These are phyloP conservation scores for Agapostemon virescens DNA, from an alignment of 2,888 invertebrate species.

Conservation along the genomic window DNA sequence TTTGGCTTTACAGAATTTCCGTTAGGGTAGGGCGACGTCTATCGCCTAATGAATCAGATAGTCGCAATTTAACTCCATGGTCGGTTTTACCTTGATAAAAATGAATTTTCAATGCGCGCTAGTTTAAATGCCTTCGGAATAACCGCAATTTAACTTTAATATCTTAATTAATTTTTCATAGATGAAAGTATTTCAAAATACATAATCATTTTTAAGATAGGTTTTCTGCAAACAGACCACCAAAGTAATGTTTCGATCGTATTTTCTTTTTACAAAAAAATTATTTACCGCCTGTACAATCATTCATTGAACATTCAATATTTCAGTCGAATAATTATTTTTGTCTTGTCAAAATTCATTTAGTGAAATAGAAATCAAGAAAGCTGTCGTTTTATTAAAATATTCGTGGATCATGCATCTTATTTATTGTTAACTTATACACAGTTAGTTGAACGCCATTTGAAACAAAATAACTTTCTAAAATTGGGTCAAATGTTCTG, in stretches of 20 bases:
- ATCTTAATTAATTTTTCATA: neutral
- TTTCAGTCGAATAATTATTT: neutral
- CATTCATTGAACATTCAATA: neutral
- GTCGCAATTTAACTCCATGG: neutral
- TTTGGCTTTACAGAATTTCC: slow-evolving; percentile 12
- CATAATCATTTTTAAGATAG: too few relatives aligned
- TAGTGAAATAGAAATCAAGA: neutral
- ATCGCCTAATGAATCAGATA: slow-evolving; percentile 11
- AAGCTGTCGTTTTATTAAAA: too few relatives aligned
- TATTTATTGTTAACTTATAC: neutral
- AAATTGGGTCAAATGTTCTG: too few relatives aligned
- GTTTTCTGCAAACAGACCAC: too few relatives aligned
- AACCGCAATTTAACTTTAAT: neutral
- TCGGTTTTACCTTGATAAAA: neutral
- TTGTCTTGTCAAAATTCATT: neutral
- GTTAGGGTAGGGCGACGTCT: neutral
- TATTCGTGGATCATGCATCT: too few relatives aligned
- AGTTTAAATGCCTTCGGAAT: neutral
- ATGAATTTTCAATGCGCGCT: neutral
- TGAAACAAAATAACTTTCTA: too few relatives aligned
- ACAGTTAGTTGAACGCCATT: too few relatives aligned
- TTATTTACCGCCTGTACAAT: neutral
- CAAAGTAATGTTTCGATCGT: neutral
- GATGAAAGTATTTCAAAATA: too few relatives aligned
- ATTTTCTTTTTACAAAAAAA: neutral